Evolutionary conservation across 2,797 vertebrate genomes (phyloP).

Genomic region (Percopsis omiscomaycus): DNA sequence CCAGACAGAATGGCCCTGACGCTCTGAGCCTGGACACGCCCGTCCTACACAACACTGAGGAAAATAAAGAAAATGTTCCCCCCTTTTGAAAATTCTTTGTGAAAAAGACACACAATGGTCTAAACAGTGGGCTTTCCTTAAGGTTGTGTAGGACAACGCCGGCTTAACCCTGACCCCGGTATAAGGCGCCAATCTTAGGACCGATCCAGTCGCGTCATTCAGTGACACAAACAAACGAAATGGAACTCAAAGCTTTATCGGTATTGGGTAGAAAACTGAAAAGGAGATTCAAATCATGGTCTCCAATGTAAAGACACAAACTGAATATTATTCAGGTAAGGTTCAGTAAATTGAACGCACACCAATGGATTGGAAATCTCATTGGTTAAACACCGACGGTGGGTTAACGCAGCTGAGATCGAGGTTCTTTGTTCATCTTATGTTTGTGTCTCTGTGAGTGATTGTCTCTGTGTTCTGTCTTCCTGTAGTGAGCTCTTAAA

Average conservation of each 20-base stretch:
- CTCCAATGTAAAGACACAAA: conserved; percentile 16
- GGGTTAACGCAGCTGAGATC: conserved; percentile 58
- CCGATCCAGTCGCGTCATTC: conserved; percentile 12
- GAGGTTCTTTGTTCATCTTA: conserved; percentile 78
- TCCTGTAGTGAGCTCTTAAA: conserved; percentile 83
- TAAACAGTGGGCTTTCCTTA: conserved; percentile 23
- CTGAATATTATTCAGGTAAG: conserved; percentile 37
- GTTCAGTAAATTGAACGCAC: conserved; percentile 17
- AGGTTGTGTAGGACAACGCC: conserved; percentile 48
- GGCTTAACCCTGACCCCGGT: conserved; percentile 23
- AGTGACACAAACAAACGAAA: conserved; percentile 7
- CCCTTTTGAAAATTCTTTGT: no score
- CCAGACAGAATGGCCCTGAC: conserved; percentile 80
- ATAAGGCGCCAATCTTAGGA: conserved; percentile 7
- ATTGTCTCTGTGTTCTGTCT: conserved; percentile 81
- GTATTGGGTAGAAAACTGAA: conserved; percentile 5
- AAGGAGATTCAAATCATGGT: conserved; percentile 3
- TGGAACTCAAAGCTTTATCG: conserved; percentile 9
- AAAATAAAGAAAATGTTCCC: not conserved
- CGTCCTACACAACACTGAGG: conserved; percentile 51
- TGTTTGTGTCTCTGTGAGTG: conserved; percentile 79
- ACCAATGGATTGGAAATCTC: conserved; percentile 11
- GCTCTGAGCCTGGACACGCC: conserved; percentile 63
- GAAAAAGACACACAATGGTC: not conserved
- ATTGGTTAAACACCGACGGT: conserved; percentile 24